These are phyloP conservation scores for Jaculus jaculus DNA, from an alignment of 2,113 vertebrate genomes.

Conservation along the genomic window DNA sequence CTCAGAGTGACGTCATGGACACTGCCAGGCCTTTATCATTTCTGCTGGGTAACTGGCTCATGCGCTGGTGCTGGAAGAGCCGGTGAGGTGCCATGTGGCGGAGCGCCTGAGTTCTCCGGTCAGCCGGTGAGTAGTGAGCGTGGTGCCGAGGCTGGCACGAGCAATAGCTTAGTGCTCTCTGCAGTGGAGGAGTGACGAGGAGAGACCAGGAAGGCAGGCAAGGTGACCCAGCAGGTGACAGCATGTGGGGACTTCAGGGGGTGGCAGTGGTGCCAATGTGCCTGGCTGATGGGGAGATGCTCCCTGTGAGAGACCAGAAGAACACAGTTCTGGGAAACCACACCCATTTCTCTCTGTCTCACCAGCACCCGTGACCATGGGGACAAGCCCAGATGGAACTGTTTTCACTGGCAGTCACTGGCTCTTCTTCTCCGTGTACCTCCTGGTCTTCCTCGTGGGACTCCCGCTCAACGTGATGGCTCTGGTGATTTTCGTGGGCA, in stretches of 20 bases:
- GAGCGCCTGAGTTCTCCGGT: neutral
- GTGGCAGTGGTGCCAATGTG: fast-evolving
- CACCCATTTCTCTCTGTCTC: neutral
- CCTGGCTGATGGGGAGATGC: neutral
- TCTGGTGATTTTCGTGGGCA: constrained; percentile 70
- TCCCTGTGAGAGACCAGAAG: neutral
- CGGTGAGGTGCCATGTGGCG: neutral
- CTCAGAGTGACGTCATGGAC: constrained; percentile 40
- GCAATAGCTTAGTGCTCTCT: neutral
- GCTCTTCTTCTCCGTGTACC: constrained; percentile 75
- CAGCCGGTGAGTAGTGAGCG: constrained; percentile 69
- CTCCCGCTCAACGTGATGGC: constrained; percentile 80
- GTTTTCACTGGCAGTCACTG: constrained; percentile 21
- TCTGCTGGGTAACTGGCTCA: constrained; percentile 21
- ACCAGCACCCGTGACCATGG: constrained; percentile 36
- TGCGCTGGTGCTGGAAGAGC: neutral
- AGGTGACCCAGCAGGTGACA: neutral
- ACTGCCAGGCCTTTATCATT: constrained; percentile 44
- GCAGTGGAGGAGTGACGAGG: neutral
- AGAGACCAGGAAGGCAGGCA: neutral
- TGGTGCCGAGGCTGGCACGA: neutral
- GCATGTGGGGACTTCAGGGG: fast-evolving
- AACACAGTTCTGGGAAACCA: fast-evolving
- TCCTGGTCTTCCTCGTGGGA: constrained; percentile 72
- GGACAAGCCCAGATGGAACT: fast-evolving